Conservation (phyloP, 2,797 vertebrate species). For the Rhynchonycteris naso region DNA sequence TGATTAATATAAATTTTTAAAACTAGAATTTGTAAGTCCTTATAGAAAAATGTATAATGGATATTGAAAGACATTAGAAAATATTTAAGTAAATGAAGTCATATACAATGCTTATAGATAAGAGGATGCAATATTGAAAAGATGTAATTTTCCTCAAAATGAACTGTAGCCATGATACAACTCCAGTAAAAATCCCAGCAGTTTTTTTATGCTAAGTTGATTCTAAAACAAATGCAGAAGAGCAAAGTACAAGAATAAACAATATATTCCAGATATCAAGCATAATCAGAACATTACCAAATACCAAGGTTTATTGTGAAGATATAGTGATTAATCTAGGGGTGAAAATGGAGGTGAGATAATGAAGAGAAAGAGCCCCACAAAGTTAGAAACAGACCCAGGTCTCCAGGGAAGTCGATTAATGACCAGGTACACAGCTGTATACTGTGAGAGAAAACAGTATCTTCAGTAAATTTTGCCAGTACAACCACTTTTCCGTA, state of each 20-base stretch:
- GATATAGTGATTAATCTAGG: neutral
- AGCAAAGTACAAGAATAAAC: neutral
- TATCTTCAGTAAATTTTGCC: neutral
- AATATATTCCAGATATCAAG: neutral
- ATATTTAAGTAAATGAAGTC: conserved; percentile 38
- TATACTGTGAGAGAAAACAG: neutral
- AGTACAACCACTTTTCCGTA: neutral
- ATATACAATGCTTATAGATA: neutral
- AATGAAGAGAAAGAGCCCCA: neutral
- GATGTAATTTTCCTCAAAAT: neutral
- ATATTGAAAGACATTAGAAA: neutral
- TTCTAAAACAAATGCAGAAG: neutral
- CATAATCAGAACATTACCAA: neutral
- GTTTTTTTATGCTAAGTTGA: neutral
- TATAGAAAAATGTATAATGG: neutral
- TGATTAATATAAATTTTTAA: neutral
- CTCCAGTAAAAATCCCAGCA: neutral
- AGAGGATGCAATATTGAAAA: neutral
- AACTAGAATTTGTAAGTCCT: neutral
- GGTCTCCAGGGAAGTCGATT: neutral
- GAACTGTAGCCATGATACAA: neutral
- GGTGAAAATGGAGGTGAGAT: neutral
- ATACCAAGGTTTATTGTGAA: neutral
- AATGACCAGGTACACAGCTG: neutral
- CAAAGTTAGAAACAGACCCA: neutral